phyloP scores from a whole-genome alignment of 2,113 vertebrate genomes.

The Rhagologus leucostigma region DNA sequence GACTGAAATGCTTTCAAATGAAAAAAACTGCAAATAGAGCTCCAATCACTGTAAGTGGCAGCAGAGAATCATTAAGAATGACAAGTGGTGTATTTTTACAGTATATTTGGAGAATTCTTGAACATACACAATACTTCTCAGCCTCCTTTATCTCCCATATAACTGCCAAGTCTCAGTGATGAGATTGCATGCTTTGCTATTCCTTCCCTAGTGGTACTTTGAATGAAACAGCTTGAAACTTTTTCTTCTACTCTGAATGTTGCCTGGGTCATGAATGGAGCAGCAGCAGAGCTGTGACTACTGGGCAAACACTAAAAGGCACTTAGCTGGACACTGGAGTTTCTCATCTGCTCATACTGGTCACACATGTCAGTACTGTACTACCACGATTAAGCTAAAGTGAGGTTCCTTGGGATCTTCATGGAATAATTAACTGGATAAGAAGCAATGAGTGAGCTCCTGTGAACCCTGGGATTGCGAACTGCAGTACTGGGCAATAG shows the following conservation, averaged over 20 bases:
- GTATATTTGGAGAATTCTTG: constrained; percentile 51
- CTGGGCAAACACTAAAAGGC: not conserved
- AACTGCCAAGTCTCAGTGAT: constrained; percentile 13
- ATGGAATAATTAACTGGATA: rapidly evolving
- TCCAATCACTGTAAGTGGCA: constrained; percentile 42
- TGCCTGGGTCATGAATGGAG: not conserved
- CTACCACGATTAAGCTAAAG: not conserved
- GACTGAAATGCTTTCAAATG: constrained; percentile 15
- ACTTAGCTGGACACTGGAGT: not conserved
- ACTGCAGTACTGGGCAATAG: not conserved
- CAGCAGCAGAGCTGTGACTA: not conserved
- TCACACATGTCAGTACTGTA: not conserved
- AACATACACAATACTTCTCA: constrained; percentile 19
- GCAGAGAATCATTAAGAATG: constrained; percentile 54
- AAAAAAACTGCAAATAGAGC: constrained; percentile 13
- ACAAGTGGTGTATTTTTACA: constrained; percentile 54
- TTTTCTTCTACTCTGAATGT: not conserved
- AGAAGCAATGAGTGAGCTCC: not conserved
- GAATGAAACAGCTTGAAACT: not conserved
- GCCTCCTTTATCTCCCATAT: not conserved
- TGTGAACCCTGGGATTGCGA: not conserved
- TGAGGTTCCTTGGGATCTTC: not conserved
- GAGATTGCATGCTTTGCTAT: not conserved
- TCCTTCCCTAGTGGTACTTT: not conserved
- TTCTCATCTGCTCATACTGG: not conserved